Conservation (phyloP, 2,888 invertebrate species). For the Agriopis marginaria region DNA sequence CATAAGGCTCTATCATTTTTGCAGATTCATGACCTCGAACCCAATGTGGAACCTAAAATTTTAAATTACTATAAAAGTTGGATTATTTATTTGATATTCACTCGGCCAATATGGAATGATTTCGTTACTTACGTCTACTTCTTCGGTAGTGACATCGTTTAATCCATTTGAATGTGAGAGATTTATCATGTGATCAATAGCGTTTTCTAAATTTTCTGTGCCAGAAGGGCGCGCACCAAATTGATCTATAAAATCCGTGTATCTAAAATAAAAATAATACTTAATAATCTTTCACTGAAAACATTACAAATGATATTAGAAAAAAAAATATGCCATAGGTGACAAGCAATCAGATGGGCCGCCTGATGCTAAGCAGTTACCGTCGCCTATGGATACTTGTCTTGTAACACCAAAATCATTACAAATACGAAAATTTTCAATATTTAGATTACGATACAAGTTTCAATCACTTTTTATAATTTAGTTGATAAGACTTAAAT, state of each 20-base stretch:
- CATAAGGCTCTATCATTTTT: constrained; percentile 86
- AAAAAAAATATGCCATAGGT: no score
- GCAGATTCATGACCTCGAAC: constrained; percentile 88
- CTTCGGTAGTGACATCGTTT: constrained; percentile 89
- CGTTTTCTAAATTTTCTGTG: constrained; percentile 85
- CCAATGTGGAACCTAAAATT: constrained; percentile 71
- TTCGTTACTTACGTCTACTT: constrained; percentile 69
- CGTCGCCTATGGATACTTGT: no score
- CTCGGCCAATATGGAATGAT: neutral
- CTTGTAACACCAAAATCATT: no score
- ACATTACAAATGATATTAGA: neutral
- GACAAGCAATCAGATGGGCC: no score
- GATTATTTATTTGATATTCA: neutral
- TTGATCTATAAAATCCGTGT: constrained; percentile 69
- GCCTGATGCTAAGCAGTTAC: no score
- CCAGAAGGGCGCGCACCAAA: constrained; percentile 89
- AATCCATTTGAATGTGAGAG: constrained; percentile 59
- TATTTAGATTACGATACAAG: no score
- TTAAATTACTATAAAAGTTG: neutral
- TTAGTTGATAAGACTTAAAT: no score
- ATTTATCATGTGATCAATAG: constrained; percentile 88
- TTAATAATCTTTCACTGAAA: no score
- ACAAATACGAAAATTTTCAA: no score
- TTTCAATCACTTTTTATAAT: no score
- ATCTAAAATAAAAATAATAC: constrained; percentile 48